phyloP scores from a whole-genome alignment of 2,888 invertebrate species.

The Ecliptopera silaceata region DNA sequence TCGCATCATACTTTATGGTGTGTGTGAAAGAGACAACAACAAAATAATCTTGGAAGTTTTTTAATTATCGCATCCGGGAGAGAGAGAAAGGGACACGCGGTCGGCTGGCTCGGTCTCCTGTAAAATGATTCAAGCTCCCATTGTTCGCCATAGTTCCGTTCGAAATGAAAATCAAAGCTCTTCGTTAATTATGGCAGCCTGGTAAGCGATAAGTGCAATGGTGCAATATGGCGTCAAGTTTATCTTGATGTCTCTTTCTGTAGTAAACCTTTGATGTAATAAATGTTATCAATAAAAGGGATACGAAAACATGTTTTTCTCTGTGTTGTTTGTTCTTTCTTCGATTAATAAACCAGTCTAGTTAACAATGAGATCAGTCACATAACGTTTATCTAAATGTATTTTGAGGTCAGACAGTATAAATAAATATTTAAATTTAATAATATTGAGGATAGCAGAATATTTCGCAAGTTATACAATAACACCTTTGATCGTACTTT shows the following conservation, averaged over 20 bases:
- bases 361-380: too few relatives aligned
- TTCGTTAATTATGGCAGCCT: constrained; percentile 19
- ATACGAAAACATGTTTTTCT: too few relatives aligned
- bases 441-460: neutral
- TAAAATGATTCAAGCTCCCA: constrained; percentile 48
- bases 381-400: too few relatives aligned
- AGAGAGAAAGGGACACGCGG: constrained; percentile 34
- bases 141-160: constrained; percentile 43
- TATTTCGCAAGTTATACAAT: neutral
- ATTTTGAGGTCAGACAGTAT: too few relatives aligned
- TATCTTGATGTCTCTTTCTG: too few relatives aligned
- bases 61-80: constrained; percentile 51
- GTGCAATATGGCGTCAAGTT: constrained; percentile 6
- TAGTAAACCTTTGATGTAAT: too few relatives aligned
- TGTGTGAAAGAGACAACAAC: constrained; percentile 40
- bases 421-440: neutral
- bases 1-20: neutral
- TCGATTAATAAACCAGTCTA: too few relatives aligned
- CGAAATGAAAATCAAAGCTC: constrained; percentile 32
- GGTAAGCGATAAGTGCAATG: constrained; percentile 12
- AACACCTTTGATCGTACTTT: constrained; percentile 13
- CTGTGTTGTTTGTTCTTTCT: too few relatives aligned
- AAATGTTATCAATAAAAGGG: too few relatives aligned
- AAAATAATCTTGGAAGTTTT: constrained; percentile 55
- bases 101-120: constrained; percentile 36